Conservation (phyloP, 2,113 vertebrate genomes). For the Galeopterus variegatus region DNA sequence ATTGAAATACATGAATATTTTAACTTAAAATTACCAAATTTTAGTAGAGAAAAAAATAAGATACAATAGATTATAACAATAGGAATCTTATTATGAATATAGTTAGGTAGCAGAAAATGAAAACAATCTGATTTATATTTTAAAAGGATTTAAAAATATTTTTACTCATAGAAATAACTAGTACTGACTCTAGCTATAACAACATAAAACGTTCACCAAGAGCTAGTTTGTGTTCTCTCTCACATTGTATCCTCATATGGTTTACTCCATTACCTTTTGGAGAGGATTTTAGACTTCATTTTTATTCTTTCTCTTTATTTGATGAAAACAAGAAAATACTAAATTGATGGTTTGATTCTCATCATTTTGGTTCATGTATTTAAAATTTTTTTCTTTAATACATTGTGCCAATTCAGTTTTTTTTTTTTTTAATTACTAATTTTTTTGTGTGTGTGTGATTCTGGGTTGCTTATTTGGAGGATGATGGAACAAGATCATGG, state of each 20-base stretch:
- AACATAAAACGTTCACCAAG: slow-evolving; percentile 54
- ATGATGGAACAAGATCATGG: slow-evolving; percentile 70
- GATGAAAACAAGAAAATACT: slow-evolving; percentile 72
- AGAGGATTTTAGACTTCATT: slow-evolving; percentile 83
- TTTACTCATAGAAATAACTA: slow-evolving; percentile 74
- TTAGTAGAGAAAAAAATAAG: slow-evolving; percentile 76
- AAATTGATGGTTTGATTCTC: slow-evolving; percentile 57
- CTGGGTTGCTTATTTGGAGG: slow-evolving; percentile 74
- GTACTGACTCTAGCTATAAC: slow-evolving; percentile 37
- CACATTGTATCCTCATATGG: slow-evolving; percentile 48
- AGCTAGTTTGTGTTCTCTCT: slow-evolving; percentile 54
- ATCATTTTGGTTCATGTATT: slow-evolving; percentile 64
- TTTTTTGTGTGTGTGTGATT: background rate
- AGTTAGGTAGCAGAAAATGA: slow-evolving; percentile 49
- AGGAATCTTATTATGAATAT: slow-evolving; percentile 44
- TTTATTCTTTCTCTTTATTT: slow-evolving; percentile 75
- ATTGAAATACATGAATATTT: slow-evolving; percentile 67
- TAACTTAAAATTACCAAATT: slow-evolving; percentile 76
- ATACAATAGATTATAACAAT: slow-evolving; percentile 67
- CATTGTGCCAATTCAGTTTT: slow-evolving; percentile 67
- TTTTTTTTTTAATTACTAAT: background rate
- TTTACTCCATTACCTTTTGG: slow-evolving; percentile 74
- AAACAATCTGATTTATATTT: slow-evolving; percentile 72
- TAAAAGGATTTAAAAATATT: slow-evolving; percentile 71
- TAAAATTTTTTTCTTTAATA: slow-evolving; percentile 80